Base-by-base conservation (phyloP, 2,797 vertebrate genomes). In the Cyprinodon diabolis region DNA sequence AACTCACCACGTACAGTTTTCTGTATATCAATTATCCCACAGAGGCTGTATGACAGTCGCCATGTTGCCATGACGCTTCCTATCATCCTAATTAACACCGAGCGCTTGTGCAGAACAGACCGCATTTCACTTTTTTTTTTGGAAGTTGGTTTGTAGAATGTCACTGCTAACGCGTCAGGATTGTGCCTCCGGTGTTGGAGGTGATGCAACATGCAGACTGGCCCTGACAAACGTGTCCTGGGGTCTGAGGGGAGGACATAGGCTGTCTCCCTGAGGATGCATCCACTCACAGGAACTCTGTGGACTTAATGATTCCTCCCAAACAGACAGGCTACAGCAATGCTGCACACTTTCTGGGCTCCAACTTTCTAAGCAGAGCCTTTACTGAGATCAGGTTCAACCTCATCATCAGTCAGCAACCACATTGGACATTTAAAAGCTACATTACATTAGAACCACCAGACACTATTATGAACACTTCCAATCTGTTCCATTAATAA, bases 151-250 rank as follows among this genome's bases (percentile, higher is more conserved):
- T 66, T 30, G 65, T 9, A n/a, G 52, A 56, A 25, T 55, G 35
- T n/a, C 37, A 23, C 35, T 55, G 37, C 37, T n/a, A 12, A 43
- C 12, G 60, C 11, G 60, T 63, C 37, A 63, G 60, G 21, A 21
- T 63, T 43, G 17, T 63, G 37, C 60, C 37, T 13, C 43, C 37
- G n/a, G 60, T 63, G 37, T 63, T n/a, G 60, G 60, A 63, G 60
- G n/a, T 63, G 37, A 63, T 43, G 60, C 60, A 63, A 63, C 13
- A 35, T 51, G 35, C 45, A 49, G 45, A 67, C 43, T n/a, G 60
- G 37, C 15, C 66, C 45, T 9, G 66, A 67, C 45, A 25, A 62
- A 67, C 66, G 5, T 51, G 12, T 67, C 23, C 47, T 17, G 7
- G 66, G 65, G 47, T 67, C 45, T 67, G n/a, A 51, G 23, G 19